Evolutionary conservation across 2,797 vertebrate genomes (phyloP).

Genomic region (Tympanoctomys barrerae): DNA sequence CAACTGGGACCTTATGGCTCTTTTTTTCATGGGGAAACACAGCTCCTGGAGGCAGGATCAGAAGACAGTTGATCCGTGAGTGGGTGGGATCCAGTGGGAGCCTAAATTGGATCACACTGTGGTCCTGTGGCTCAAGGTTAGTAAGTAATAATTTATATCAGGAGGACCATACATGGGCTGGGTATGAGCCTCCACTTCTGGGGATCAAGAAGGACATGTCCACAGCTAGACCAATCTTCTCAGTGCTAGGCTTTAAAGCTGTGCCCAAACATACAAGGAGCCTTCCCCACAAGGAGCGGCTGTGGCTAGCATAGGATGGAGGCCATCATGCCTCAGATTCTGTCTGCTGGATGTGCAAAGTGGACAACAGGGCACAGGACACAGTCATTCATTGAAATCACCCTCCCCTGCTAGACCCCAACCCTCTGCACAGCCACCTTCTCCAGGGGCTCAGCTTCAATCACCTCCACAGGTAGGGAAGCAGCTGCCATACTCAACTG

Average conservation of each 20-base stretch:
- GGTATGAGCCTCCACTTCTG: background rate
- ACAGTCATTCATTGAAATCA: fast-evolving
- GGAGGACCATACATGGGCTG: background rate
- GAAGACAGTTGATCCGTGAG: background rate
- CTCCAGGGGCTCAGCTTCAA: background rate
- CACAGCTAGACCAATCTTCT: background rate
- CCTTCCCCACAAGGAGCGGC: background rate
- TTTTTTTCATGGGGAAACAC: background rate
- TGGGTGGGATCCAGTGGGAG: too few species aligned
- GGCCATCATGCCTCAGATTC: background rate
- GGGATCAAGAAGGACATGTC: background rate
- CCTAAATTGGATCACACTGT: too few species aligned
- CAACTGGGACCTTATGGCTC: background rate
- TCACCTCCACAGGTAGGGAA: background rate
- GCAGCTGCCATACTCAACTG: background rate
- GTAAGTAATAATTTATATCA: background rate
- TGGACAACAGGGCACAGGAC: background rate
- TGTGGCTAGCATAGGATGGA: background rate
- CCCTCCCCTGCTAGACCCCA: too few species aligned
- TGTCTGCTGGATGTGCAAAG: background rate
- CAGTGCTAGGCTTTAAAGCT: background rate
- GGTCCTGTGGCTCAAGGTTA: background rate
- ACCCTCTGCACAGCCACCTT: too few species aligned
- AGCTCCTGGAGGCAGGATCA: background rate
- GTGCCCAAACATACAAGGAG: too few species aligned